A percentile compares a stretch with the other conserved stretches of the same genome.
These are phyloP conservation scores for Melanostoma scalare DNA, from an alignment of 2,888 invertebrate genomes.

Conservation along the genomic window DNA sequence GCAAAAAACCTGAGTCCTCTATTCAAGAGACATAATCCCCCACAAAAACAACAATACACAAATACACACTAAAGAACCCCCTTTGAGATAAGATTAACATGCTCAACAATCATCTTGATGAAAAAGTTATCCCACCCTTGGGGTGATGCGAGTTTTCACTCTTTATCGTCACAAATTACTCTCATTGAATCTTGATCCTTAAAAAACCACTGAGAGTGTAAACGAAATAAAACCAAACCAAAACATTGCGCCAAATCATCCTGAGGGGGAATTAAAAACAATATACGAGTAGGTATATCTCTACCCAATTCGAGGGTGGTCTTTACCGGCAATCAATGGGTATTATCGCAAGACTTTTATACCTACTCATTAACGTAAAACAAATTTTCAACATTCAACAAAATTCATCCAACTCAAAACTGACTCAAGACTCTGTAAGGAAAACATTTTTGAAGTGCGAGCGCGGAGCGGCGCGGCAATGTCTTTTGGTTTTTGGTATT, in stretches of 20 bases:
- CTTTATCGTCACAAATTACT: constrained; percentile 31
- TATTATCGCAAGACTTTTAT: constrained; percentile 50
- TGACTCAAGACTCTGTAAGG: constrained; percentile 22
- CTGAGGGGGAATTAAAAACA: constrained; percentile 28
- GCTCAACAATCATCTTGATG: constrained; percentile 37
- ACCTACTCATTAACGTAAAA: constrained; percentile 37
- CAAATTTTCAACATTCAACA: constrained; percentile 46
- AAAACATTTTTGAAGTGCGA: constrained; percentile 55
- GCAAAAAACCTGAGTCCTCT: constrained; percentile 27
- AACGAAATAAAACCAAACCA: constrained; percentile 17
- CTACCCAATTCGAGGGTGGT: constrained; percentile 59
- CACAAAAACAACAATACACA: constrained; percentile 34
- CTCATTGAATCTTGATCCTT: constrained; percentile 16
- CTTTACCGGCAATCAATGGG: constrained; percentile 59
- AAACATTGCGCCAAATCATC: constrained; percentile 44
- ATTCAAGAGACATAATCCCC: constrained; percentile 45
- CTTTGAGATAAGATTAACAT: constrained; percentile 61
- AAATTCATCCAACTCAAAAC: background rate
- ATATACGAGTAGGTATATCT: background rate
- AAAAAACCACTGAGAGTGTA: constrained; percentile 9
- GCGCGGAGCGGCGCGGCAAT: constrained; percentile 30
- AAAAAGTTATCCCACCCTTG: constrained; percentile 43
- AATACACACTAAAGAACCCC: constrained; percentile 29
- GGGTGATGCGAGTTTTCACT: constrained; percentile 44
- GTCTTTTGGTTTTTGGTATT: constrained; percentile 47